A percentile compares a stretch with the other conserved stretches of the same genome.
Conservation (phyloP, 2,113 vertebrate species). For the cat (Felis catus) region F.catus_Fca126_mat1.0 CM031412.1:201313001-201313500, state of each 20-base stretch:
- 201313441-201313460: neutral
- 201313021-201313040: neutral
- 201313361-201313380: neutral
- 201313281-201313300: neutral
- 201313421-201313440: neutral
- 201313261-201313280: neutral
- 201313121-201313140: neutral
- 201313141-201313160: neutral
- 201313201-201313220: neutral
- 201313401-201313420: neutral
- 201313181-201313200: neutral
- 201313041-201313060: neutral
- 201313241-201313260: neutral
- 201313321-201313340: neutral
- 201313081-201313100: neutral
- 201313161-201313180: neutral
- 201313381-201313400: neutral
- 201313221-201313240: neutral
- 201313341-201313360: neutral
- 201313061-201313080: neutral
- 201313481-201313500: neutral
- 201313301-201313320: neutral
- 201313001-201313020: neutral
- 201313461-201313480: neutral
- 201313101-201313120: neutral